Conservation (phyloP, 64 coral and sea anemone species). For the Orbicella faveolata region DNA sequence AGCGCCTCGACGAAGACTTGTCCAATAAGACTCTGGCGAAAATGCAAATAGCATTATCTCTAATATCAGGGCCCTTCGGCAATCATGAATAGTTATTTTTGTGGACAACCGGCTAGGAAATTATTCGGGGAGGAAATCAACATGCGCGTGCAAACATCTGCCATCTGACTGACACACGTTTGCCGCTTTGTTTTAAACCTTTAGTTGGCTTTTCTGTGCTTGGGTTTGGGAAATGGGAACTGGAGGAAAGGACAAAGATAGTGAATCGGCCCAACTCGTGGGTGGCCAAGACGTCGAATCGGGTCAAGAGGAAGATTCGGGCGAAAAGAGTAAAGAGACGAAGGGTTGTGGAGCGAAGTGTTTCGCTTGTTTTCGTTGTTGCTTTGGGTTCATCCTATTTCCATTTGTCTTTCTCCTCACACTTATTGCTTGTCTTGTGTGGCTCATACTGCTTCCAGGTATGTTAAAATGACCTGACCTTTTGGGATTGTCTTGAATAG, state of each 20-base stretch:
- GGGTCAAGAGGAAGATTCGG: not conserved
- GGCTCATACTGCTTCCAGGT: slow-evolving; percentile 44
- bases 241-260: slow-evolving; percentile 20
- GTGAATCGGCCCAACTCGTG: slow-evolving; percentile 22
- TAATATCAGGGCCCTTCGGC: not conserved
- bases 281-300: not conserved
- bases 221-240: slow-evolving; percentile 1
- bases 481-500: not conserved
- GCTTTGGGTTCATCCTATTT: slow-evolving; percentile 13
- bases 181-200: slow-evolving; percentile 28
- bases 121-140: not conserved
- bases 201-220: not conserved
- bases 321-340: not conserved
- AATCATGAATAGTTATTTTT: slow-evolving; percentile 5
- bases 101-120: not conserved
- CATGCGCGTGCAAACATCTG: slow-evolving; percentile 32
- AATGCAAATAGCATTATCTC: not conserved
- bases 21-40: not conserved
- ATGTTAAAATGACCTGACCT: not conserved
- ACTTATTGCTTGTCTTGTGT: slow-evolving; percentile 2
- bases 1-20: not conserved
- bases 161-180: not conserved
- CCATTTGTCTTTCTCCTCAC: slow-evolving; percentile 29
- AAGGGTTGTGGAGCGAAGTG: slow-evolving; percentile 1
- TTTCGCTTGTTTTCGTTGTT: slow-evolving; percentile 5